Evolutionary conservation across 2,797 vertebrate genomes (phyloP).

Genomic region (Hylomyscus alleni): DNA sequence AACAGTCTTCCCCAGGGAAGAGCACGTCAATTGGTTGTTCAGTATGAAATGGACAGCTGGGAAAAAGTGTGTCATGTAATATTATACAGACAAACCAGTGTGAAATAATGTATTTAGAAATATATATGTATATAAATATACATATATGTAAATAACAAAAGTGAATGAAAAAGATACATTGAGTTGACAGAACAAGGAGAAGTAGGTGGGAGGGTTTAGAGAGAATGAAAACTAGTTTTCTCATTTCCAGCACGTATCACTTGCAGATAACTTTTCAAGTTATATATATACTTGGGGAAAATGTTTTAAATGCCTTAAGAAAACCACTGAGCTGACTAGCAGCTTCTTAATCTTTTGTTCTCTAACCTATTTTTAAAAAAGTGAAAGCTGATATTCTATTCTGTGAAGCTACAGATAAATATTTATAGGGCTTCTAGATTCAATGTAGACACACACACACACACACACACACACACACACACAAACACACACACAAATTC

Average conservation of each 20-base stretch:
- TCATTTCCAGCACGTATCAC: not conserved
- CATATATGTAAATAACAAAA: not conserved
- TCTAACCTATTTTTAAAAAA: not conserved
- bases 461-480: not conserved
- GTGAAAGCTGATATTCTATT: not conserved
- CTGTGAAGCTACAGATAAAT: not conserved
- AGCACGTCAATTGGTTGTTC: not conserved
- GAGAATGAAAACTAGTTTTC: not conserved
- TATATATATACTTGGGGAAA: slow-evolving; percentile 2
- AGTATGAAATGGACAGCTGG: not conserved
- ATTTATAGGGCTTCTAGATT: not conserved
- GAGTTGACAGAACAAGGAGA: not conserved
- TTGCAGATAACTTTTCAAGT: not conserved
- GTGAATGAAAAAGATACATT: not conserved
- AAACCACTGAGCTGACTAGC: not conserved
- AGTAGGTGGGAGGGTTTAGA: not conserved
- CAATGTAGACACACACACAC: not conserved
- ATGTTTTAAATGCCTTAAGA: not conserved
- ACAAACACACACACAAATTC: not conserved
- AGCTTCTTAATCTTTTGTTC: not conserved
- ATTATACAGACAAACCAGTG: not conserved
- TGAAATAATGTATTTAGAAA: not conserved
- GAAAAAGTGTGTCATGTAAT: not conserved
- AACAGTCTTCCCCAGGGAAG: no score
- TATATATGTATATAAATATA: no score